A percentile compares a stretch with the other conserved stretches of the same genome.
phyloP scores from a whole-genome alignment of 2,797 vertebrate species.

The Artibeus lituratus region DNA sequence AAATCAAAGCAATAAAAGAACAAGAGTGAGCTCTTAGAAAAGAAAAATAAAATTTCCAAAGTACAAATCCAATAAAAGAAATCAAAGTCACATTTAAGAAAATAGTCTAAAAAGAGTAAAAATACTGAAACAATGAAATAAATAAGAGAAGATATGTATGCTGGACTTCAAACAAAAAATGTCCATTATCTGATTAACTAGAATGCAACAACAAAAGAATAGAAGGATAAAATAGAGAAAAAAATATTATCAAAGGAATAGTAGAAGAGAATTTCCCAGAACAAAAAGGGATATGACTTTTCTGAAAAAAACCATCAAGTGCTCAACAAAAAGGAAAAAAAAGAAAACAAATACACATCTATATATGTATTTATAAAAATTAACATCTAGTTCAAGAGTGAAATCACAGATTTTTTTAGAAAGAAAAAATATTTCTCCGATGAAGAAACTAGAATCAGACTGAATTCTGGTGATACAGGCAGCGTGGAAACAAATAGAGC shows the following conservation, averaged over 20 bases:
- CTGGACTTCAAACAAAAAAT: neutral
- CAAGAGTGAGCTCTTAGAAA: neutral
- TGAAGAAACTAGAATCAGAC: neutral
- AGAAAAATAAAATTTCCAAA: neutral
- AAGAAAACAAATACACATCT: neutral
- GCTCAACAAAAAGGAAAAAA: neutral
- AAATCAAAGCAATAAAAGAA: neutral
- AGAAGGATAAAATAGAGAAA: neutral
- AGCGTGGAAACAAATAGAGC: neutral
- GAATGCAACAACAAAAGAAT: neutral
- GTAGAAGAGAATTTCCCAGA: neutral
- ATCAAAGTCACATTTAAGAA: conserved; percentile 7
- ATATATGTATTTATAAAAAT: neutral
- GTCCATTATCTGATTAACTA: neutral
- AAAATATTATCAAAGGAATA: neutral
- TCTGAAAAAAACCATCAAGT: neutral
- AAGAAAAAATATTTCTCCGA: neutral
- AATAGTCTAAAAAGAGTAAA: neutral
- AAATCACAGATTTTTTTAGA: neutral
- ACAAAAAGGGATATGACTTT: neutral
- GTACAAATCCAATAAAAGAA: neutral
- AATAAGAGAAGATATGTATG: neutral
- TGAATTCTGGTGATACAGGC: neutral
- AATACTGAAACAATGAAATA: neutral
- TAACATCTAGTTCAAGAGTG: neutral